Evolutionary conservation across 2,113 vertebrate genomes (phyloP), one percentile per base, ranked within the genome.

Genomic region (Pachycephala philippinensis): DNA sequence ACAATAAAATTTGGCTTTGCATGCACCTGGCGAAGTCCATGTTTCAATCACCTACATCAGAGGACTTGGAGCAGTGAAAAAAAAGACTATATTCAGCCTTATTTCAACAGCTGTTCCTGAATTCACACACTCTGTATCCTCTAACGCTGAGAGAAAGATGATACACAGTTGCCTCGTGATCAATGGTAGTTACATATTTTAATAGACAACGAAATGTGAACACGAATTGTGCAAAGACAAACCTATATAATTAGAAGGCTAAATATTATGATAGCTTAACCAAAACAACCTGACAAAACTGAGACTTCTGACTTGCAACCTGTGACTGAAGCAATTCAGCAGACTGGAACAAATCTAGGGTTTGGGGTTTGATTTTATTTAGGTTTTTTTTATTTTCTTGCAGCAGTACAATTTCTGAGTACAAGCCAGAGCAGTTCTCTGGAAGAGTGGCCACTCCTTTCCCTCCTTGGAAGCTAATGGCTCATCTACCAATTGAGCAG

Each of bases 401-500:
- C n/a, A 94, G 80, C 64, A 33, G 49, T 30, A 59, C 53, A 74
- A 30, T 66, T 76, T 80, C 33, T 78, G 76, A 91, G 92, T 59
- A 44, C 87, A 88, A 90, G 65, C 37, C 76, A 92, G 74, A 82
- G 61, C 69, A 63, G 50, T 20, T 90, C 77, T 90, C 83, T 95
- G 95, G 88, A 94, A 96, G 85, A 89, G 85, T 37, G 45, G 42
- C 66, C 74, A 49, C 68, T 50, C 27, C 71, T 94, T 83, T 89
- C 68, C 56, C 84, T 80, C 88, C 40, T 15, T 75, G 66, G 81
- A 89, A 93, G 66, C 47, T 91, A 94, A 93, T 71, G 64, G 63
- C 70, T 95, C 89, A 95, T 85, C 94, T 87, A 84, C 93, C 93
- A 92, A 82, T 96, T 92, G 96, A 93, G 89, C 89, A 91, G 95